Percentiles rank a stretch among this genome's conserved stretches.
Conservation (phyloP, 2,113 vertebrate genomes). For the Poeciliopsis occidentalis region DNA sequence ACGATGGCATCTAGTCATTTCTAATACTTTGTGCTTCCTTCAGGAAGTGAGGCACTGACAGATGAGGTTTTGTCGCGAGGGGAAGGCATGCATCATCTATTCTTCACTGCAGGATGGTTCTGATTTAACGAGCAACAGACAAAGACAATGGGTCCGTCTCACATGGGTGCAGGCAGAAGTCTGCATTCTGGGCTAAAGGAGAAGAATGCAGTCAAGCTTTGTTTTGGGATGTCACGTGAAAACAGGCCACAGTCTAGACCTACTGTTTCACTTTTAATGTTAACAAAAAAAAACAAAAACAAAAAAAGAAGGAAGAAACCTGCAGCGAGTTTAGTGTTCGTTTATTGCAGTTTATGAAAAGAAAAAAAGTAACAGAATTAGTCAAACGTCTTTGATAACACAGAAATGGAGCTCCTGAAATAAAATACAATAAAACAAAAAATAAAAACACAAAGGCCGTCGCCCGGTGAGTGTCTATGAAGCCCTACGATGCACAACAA, state of each 20-base stretch:
- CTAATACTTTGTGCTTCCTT: not conserved
- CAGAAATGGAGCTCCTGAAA: conserved; percentile 44
- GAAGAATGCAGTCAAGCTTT: not conserved
- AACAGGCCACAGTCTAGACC: not conserved
- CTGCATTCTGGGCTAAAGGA: not conserved
- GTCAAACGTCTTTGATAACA: conserved; percentile 34
- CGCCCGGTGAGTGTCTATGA: conserved; percentile 39
- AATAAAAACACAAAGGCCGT: conserved; percentile 44
- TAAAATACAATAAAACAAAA: conserved; percentile 23
- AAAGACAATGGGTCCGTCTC: not conserved
- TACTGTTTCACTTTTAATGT: no score
- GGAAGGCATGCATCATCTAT: not conserved
- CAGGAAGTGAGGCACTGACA: not conserved
- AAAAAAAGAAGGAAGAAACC: not conserved
- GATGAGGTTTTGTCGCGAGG: not conserved
- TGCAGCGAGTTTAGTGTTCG: conserved; percentile 16
- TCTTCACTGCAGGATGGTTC: not conserved
- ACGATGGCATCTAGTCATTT: conserved; percentile 2
- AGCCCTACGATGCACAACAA: conserved; percentile 48
- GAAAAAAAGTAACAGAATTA: conserved; percentile 20
- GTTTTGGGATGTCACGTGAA: not conserved
- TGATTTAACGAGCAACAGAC: not conserved
- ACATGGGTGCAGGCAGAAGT: not conserved
- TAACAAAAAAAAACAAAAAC: not conserved
- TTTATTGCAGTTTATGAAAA: conserved; percentile 51